Conservation (phyloP, 2,888 invertebrate genomes). For the Steinernema carpocapsae region DNA sequence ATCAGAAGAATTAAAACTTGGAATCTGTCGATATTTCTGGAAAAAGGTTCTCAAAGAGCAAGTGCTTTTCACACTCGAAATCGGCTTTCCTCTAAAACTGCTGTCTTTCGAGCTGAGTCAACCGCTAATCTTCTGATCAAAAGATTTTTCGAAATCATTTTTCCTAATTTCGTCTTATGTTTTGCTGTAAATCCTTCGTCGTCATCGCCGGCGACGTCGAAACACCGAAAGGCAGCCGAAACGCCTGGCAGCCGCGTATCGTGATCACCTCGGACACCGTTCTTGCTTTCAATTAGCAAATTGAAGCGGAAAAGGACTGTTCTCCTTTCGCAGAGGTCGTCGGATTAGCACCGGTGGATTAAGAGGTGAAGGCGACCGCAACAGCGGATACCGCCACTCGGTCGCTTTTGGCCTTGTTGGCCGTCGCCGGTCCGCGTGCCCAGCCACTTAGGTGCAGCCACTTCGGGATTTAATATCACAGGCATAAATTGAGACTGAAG, state of each 20-base stretch:
- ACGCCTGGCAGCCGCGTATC: neutral
- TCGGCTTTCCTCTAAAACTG: too few species aligned
- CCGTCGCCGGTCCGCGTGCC: too few species aligned
- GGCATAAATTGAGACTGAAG: too few species aligned
- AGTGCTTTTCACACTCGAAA: too few species aligned
- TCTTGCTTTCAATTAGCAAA: slow-evolving; percentile 26
- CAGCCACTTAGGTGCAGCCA: too few species aligned
- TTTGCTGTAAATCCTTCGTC: neutral
- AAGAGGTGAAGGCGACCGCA: slow-evolving; percentile 22
- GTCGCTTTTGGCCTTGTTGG: neutral
- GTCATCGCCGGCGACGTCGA: neutral
- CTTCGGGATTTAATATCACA: too few species aligned
- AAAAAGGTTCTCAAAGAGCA: too few species aligned
- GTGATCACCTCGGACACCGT: slow-evolving; percentile 24
- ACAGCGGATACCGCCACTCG: slow-evolving; percentile 16
- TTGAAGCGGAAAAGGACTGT: slow-evolving; percentile 20
- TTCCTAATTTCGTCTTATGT: neutral
- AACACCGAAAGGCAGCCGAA: neutral
- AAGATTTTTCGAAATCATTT: neutral
- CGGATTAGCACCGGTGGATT: slow-evolving; percentile 26
- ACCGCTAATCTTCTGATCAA: too few species aligned
- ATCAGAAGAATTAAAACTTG: too few species aligned
- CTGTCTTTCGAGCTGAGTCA: too few species aligned
- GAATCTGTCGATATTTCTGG: too few species aligned
- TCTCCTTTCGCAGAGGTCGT: slow-evolving; percentile 16